Evolutionary conservation across 2,113 vertebrate genomes (phyloP).

Genomic region (Dascyllus trimaculatus): DNA sequence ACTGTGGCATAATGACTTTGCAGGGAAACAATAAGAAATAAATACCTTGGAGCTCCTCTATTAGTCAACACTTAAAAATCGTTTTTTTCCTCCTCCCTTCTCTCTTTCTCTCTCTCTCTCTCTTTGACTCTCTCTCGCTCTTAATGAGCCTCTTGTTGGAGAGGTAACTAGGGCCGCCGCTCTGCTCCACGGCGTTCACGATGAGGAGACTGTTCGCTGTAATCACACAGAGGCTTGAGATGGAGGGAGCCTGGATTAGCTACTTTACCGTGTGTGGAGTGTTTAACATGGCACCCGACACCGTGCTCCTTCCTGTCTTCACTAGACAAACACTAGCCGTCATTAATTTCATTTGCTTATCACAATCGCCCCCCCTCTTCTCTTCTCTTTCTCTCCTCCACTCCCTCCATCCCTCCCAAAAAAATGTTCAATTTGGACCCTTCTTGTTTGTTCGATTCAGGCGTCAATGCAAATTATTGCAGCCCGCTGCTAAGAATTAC

Average conservation of each 20-base stretch:
- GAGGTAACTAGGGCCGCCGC: constrained; percentile 82
- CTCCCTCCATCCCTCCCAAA: constrained; percentile 34
- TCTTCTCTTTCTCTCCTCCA: background rate
- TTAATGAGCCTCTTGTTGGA: constrained; percentile 86
- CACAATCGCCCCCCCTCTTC: constrained; percentile 44
- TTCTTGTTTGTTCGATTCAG: constrained; percentile 62
- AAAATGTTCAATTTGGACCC: constrained; percentile 65
- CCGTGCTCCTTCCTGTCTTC: constrained; percentile 74
- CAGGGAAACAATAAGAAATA: constrained; percentile 84
- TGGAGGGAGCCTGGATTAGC: constrained; percentile 82
- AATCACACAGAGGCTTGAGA: constrained; percentile 84
- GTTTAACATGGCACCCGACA: constrained; percentile 83
- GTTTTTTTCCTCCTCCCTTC: constrained; percentile 23
- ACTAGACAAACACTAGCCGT: constrained; percentile 81
- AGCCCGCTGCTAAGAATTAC: constrained; percentile 82
- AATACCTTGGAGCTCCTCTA: constrained; percentile 86
- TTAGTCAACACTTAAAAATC: constrained; percentile 85
- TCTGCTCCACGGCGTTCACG: constrained; percentile 74
- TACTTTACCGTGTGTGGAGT: constrained; percentile 82
- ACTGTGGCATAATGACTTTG: constrained; percentile 83
- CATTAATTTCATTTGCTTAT: constrained; percentile 85
- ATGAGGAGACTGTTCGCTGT: constrained; percentile 76
- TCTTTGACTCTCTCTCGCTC: constrained; percentile 54
- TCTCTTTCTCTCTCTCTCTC: constrained; percentile 26
- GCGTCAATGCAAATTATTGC: constrained; percentile 79